Evolutionary conservation across 2,113 vertebrate species (phyloP).

Genomic region (Sula dactylatra): DNA sequence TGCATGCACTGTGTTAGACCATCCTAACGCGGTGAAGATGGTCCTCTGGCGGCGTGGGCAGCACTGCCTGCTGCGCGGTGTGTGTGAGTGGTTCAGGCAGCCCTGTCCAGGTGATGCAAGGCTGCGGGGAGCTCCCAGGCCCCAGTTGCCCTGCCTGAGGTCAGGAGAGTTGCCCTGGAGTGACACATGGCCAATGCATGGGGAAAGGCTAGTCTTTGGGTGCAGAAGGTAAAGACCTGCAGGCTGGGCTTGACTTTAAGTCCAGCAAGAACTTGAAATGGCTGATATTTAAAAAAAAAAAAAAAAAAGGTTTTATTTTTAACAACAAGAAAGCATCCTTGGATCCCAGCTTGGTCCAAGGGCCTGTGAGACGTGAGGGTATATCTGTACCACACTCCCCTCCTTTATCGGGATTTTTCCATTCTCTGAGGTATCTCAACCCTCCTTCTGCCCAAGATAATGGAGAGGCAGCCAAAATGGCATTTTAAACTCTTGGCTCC

Average conservation of each 20-base stretch:
- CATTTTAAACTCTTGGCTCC: slow-evolving; percentile 56
- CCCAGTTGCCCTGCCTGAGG: accelerated
- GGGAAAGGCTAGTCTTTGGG: background rate
- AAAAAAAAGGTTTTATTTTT: background rate
- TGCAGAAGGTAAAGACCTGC: background rate
- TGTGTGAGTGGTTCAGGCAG: background rate
- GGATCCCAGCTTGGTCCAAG: background rate
- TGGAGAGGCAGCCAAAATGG: slow-evolving; percentile 33
- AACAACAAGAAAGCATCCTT: background rate
- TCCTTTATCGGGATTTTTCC: background rate
- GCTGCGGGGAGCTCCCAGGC: background rate
- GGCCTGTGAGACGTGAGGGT: background rate
- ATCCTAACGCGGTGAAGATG: accelerated
- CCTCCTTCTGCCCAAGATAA: slow-evolving; percentile 52
- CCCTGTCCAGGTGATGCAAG: accelerated
- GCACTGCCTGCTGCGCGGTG: accelerated
- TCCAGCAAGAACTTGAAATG: background rate
- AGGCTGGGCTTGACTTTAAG: background rate
- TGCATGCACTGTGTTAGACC: background rate
- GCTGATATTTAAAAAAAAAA: background rate
- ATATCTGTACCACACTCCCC: background rate
- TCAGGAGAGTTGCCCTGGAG: background rate
- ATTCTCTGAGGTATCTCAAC: slow-evolving; percentile 27
- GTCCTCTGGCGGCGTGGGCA: background rate
- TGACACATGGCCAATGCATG: background rate